Percentiles rank a stretch among this genome's conserved stretches.
These are phyloP conservation scores for Euphydryas editha DNA, from an alignment of 2,888 invertebrate species.

Conservation along the genomic window DNA sequence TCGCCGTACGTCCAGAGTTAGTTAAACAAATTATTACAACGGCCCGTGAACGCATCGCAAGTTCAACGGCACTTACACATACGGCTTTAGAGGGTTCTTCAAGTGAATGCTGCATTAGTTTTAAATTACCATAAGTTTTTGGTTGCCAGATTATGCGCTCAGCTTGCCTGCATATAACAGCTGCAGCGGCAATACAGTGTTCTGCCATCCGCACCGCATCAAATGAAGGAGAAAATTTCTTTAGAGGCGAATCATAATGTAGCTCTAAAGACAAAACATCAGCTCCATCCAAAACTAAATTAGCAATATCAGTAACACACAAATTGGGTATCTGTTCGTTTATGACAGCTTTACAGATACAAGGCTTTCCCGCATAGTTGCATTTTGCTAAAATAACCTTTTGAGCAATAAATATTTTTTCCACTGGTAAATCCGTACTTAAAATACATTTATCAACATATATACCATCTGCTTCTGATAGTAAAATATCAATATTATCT, in stretches of 20 bases:
- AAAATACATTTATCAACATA: constrained; percentile 94
- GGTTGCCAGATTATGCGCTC: constrained; percentile 93
- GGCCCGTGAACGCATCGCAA: constrained; percentile 67
- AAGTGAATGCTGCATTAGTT: constrained; percentile 83
- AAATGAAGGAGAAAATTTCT: constrained; percentile 60
- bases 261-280: constrained; percentile 93
- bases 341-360: constrained; percentile 94
- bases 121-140: constrained; percentile 89
- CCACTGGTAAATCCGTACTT: constrained; percentile 93
- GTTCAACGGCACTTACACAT: constrained; percentile 70
- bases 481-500: constrained; percentile 88
- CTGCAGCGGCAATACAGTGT: constrained; percentile 88
- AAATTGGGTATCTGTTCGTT: constrained; percentile 91
- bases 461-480: constrained; percentile 91
- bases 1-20: constrained; percentile 88
- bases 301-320: constrained; percentile 94
- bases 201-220: constrained; percentile 78
- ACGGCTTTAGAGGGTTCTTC: constrained; percentile 81
- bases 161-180: constrained; percentile 92
- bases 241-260: constrained; percentile 72
- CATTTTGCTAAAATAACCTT: constrained; percentile 94
- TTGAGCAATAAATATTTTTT: constrained; percentile 94
- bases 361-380: constrained; percentile 92
- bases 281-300: constrained; percentile 94
- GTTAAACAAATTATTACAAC: constrained; percentile 89